Evolutionary conservation across 2,113 vertebrate genomes (phyloP), one percentile per base, ranked within the genome.

Genomic region (Echinops telfairi): DNA sequence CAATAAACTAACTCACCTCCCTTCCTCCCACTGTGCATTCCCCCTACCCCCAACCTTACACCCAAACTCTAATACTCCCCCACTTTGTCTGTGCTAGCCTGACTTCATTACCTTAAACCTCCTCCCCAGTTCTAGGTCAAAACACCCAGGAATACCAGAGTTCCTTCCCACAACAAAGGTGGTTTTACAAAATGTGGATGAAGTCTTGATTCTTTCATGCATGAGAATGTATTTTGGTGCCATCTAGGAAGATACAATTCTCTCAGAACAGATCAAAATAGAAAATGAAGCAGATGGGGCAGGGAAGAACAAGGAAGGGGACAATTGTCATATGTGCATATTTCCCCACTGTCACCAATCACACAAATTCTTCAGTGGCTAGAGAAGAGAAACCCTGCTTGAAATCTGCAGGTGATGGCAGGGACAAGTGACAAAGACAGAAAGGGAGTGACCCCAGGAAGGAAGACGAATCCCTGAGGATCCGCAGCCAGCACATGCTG

Each of bases 191-290:
- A 73, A 90, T 31, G 15, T 19, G 62, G 10, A 20, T n/a, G 58
- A 62, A 75, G 83, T 53, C 82, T 33, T 92, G 22, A 88, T 53
- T 79, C 77, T 60, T 81, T 90, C 62, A 29, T 14, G 4, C 31
- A 57, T 83, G 12, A 33, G 86, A 91, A 88, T 36, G 87, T 2
- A 58, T 2, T n/a, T 57, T 57, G 31, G 6, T 60, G 6, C 27
- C 87, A 89, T 25, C 20, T 60, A 86, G 33, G 83, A 86, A 77
- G 57, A 60, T 25, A 47, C 88, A 70, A 58, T 83, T 88, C 81
- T 77, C 77, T 53, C 12, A 58, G 25, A 79, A 29, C 71, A 19
- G 20, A 60, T 92, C 31, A 80, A 91, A 94, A 75, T 1, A 96
- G 81, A 60, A 33, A 86, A 90, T 6, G 16, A 79, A 88, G 57